Evolutionary conservation across 2,888 invertebrate species (phyloP), one percentile per base, ranked within the genome.

Genomic region (Lucinisca nassula): DNA sequence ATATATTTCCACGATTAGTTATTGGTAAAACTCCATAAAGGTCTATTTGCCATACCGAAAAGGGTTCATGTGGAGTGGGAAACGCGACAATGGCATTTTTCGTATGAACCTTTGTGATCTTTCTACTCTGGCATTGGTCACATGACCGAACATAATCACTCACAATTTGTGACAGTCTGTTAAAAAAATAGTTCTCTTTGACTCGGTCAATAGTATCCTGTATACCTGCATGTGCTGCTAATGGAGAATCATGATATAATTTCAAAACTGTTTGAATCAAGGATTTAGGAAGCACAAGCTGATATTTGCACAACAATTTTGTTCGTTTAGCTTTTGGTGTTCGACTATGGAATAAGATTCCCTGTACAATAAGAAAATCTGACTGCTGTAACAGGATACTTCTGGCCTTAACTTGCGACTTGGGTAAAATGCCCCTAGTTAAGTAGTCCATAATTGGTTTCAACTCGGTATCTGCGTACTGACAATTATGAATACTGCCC

Each of bases 41-140:
- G 40, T 89, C 86, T 24, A 84, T 79, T 74, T 89, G 74, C 84
- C 84, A 89, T 14, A 84, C 80, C 49, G 78, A 73, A 80, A 86
- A 89, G 21, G 82, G 78, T 37, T 79, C 79, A 27, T 51, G 40
- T 12, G 84, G 89, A 0, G 84, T 82, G 17, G 80, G 70, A 70
- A 82, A 84, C 30, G 84, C 45, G 21, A 51, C 67, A 51, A 80
- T 85, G 6, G 51, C 80, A 51, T 73, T 80, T 61, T 85, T 89
- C 6, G 58, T 58, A 12, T n/a, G 84, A 17, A 82, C 73, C n/a
- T 73, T 84, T 12, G 87, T 87, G 10, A 78, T 74, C 40, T 89
- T 89, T 0, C 82, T 55, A 37, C 67, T 79, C 67, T 89, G 89
- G 61, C 85, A 88, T 4, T 88, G 55, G 21, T 61, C 51, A 75